phyloP scores from a whole-genome alignment of 2,113 vertebrate genomes.

The Hemiprocne comata region DNA sequence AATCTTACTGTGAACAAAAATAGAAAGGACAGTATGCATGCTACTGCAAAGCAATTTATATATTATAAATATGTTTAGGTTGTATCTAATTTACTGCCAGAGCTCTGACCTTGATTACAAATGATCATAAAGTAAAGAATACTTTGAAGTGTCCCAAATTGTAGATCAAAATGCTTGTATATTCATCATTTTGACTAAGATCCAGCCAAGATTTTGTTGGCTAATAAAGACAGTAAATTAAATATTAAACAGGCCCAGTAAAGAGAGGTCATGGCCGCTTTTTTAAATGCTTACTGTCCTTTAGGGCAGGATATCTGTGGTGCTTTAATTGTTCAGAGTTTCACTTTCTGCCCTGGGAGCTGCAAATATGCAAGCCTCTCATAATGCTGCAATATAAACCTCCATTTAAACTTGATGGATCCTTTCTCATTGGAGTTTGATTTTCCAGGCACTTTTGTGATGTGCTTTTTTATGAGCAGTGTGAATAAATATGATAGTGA shows the following conservation, averaged over 20 bases:
- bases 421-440: conserved; percentile 53
- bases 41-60: conserved; percentile 16
- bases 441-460: conserved; percentile 32
- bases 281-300: conserved; percentile 56
- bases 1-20: not conserved
- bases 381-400: conserved; percentile 39
- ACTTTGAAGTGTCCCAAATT: conserved; percentile 33
- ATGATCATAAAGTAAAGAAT: conserved; percentile 55
- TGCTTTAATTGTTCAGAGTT: conserved; percentile 68
- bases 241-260: conserved; percentile 54
- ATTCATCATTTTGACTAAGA: conserved; percentile 51
- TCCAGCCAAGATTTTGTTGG: conserved; percentile 58
- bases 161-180: conserved; percentile 41
- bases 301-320: conserved; percentile 29
- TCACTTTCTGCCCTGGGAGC: conserved; percentile 48
- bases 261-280: conserved; percentile 54
- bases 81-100: conserved; percentile 48
- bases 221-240: conserved; percentile 61
- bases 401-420: conserved; percentile 73
- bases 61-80: conserved; percentile 40
- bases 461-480: conserved; percentile 35
- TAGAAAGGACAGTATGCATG: not conserved
- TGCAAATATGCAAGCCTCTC: conserved; percentile 31
- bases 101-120: conserved; percentile 48
- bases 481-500: conserved; percentile 31